Conservation (phyloP, 2,888 invertebrate species). For the Choreutis nemorana region DNA sequence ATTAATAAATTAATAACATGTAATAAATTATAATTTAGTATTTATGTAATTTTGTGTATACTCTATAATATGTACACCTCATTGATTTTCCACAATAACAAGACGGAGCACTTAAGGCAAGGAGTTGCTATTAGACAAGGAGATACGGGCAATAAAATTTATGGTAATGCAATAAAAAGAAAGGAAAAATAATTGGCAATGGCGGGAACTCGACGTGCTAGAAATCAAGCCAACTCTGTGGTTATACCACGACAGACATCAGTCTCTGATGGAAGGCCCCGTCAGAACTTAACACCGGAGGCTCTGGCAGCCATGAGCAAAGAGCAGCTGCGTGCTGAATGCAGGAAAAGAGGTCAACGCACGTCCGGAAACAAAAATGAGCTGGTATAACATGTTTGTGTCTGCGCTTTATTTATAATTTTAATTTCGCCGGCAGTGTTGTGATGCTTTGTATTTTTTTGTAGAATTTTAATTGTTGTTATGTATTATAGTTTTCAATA, state of each 20-base stretch:
- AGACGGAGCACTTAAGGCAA: too few relatives aligned
- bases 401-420: constrained; percentile 37
- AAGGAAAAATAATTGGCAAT: constrained; percentile 22
- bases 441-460: constrained; percentile 32
- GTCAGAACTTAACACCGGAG: constrained; percentile 52
- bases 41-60: too few relatives aligned
- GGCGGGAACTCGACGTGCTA: constrained; percentile 50
- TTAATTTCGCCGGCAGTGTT: constrained; percentile 37
- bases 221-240: constrained; percentile 48
- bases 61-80: too few relatives aligned
- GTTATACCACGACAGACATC: constrained; percentile 49
- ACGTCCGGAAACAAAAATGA: constrained; percentile 74
- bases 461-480: too few relatives aligned
- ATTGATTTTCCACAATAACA: too few relatives aligned
- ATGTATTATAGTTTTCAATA: too few relatives aligned
- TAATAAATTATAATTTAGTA: too few relatives aligned
- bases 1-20: too few relatives aligned
- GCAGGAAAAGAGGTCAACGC: constrained; percentile 74
- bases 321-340: constrained; percentile 73
- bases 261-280: constrained; percentile 44
- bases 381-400: constrained; percentile 67
- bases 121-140: neutral
- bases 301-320: constrained; percentile 70
- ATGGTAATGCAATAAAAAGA: too few relatives aligned
- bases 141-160: neutral